Evolutionary conservation across 2,113 vertebrate genomes (phyloP).

Genomic region (Plectropomus leopardus): DNA sequence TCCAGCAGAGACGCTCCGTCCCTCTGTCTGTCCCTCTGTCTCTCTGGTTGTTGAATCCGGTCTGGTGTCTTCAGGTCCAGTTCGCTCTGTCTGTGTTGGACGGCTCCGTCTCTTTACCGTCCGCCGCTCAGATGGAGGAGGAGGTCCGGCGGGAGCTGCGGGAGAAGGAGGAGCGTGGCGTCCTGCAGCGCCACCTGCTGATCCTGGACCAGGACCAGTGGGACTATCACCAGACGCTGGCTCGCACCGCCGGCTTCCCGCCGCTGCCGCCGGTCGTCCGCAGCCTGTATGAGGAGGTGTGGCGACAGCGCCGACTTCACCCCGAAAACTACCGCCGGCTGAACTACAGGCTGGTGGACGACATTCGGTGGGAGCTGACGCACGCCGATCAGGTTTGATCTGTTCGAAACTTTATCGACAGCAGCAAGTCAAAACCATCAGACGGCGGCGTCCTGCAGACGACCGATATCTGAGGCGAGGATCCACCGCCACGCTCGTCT

Average conservation of each 20-base stretch:
- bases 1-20: background rate
- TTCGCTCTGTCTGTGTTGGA: slow-evolving; percentile 77
- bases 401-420: no score
- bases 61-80: slow-evolving; percentile 64
- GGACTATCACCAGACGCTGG: slow-evolving; percentile 77
- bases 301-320: slow-evolving; percentile 60
- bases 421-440: no score
- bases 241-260: slow-evolving; percentile 58
- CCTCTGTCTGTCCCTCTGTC: no score
- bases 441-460: no score
- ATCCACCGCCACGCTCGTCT: no score
- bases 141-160: slow-evolving; percentile 53
- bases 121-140: slow-evolving; percentile 66
- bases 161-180: slow-evolving; percentile 52
- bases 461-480: no score
- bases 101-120: slow-evolving; percentile 67
- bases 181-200: slow-evolving; percentile 74
- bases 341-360: slow-evolving; percentile 78
- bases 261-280: slow-evolving; percentile 62
- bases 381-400: no score
- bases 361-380: slow-evolving; percentile 73
- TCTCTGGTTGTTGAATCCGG: background rate
- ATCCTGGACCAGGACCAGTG: slow-evolving; percentile 74
- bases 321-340: slow-evolving; percentile 68
- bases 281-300: slow-evolving; percentile 79